Base-by-base conservation (phyloP, 2,113 vertebrate genomes). In the Ceyx melanurus region DNA sequence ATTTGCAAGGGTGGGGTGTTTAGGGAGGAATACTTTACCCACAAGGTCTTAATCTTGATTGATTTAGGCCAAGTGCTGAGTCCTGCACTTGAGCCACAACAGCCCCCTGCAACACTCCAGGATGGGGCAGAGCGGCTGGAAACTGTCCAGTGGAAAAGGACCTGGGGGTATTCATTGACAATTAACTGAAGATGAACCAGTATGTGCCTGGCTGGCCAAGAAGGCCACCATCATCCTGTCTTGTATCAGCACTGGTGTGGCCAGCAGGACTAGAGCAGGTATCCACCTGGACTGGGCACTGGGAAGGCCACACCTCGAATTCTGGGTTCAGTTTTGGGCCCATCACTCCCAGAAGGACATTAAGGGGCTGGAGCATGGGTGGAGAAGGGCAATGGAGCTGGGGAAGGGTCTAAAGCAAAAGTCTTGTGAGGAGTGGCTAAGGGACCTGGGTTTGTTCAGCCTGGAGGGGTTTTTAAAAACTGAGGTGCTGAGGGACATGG, bases 1-100 rank as follows among this genome's bases (percentile, higher is more conserved):
- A 0, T 19, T 61, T 42, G 22, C 13, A 1, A 3, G 2, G 29
- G 8, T 13, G 9, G 16, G 8, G 2, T 22, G 14, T 33, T 72
- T 3, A 11, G 26, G 57, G 37, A 82, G 15, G 12, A 60, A 4
- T 53, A 13, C 23, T 56, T 81, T 62, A 56, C 14, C 18, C 12
- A 5, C 10, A 4, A 45, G 10, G 4, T 35, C 19, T 42, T 13
- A 2, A 17, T 76, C 66, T 56, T 8, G 15, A 6, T 31, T 53
- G 21, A 11, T 61, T 40, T 35, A 56, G 54, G 29, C 18, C 29
- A 56, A 56, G 29, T 56, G 28, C 29, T 11, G 15, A 29, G 54
- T 56, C 29, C 29, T 56, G 54, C 54, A 56, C 17, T 56, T 31
- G 54, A 29, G 16, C 31, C 29, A 31, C 28, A 56, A 31, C 54